Base-by-base conservation (phyloP, 2,888 invertebrate genomes). In the Tethea ocularis region DNA sequence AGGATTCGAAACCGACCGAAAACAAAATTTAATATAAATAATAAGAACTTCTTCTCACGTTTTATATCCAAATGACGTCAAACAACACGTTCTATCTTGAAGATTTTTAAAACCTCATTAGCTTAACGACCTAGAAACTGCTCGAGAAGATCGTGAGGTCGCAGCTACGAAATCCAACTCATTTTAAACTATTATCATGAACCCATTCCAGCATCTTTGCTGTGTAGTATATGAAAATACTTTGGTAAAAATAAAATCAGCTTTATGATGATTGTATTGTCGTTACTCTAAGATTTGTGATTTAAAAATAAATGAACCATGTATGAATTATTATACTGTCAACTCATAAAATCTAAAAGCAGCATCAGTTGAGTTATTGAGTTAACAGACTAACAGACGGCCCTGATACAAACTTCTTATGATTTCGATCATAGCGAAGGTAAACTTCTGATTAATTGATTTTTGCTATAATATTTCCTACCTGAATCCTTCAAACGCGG, bases 261-360 rank as follows among this genome's bases (percentile, higher is more conserved):
- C 10, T 46, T 46, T 46, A 46, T 46, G 46, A 46, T 46, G 46
- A 46, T 46, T 46, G 20, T 46, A 10, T 20, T 46, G 2, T 46
- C 17, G 17, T 20, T 46, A 20, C 17, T 46, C n/a, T 46, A 41
- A 20, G 46, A 46, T 46, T 46, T 46, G 46, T 46, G 41, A 7
- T 20, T n/a, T 15, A 20, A 20, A 46, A 46, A n/a, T 46, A 46
- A 46, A 46, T 46, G 20, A 46, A 20, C 41, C 0, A 46, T 17
- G 10, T n/a, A 20, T 46, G 20, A 46, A 46, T 46, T 46, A 20
- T 46, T 2, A 20, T 46, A 8, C 20, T 46, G 46, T 20, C 20
- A 20, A 17, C 46, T 46, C 46, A 46, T 46, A 46, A 46, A 46
- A 46, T 46, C 20, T 46, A 20, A 46, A 46, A 46, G 46, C 46